phyloP scores from a whole-genome alignment of 2,113 vertebrate species.

The Cnemophilus loriae region DNA sequence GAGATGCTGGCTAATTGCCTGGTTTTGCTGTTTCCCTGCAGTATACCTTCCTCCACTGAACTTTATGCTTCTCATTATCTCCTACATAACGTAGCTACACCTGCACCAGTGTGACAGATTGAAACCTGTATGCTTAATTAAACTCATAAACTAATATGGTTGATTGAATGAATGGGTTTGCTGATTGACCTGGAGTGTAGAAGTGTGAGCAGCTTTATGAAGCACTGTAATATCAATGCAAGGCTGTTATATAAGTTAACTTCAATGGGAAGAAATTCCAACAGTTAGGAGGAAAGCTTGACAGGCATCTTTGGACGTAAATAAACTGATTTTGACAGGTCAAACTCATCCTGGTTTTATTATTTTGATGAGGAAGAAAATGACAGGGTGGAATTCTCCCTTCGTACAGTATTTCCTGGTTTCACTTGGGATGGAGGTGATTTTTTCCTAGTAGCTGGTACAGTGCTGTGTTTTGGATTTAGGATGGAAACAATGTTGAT shows the following conservation, averaged over 20 bases:
- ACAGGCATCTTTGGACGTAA: not conserved
- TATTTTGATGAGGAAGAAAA: not conserved
- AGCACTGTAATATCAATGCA: not conserved
- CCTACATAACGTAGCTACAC: not conserved
- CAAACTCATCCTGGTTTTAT: not conserved
- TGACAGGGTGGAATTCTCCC: not conserved
- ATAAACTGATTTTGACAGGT: not conserved
- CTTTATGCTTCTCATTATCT: not conserved
- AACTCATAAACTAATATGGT: not conserved
- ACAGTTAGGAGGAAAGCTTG: not conserved
- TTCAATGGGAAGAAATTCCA: not conserved
- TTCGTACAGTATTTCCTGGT: not conserved
- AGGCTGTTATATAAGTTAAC: not conserved
- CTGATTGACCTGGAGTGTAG: not conserved
- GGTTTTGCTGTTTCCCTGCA: not conserved
- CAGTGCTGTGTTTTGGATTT: not conserved
- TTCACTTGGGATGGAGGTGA: not conserved
- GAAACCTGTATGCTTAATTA: not conserved
- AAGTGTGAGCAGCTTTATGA: not conserved
- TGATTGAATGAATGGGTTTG: not conserved
- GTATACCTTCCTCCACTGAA: not conserved
- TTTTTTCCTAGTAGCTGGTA: not conserved
- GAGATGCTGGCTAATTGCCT: not conserved
- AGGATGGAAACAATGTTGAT: not conserved
- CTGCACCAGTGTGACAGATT: not conserved